Conservation (phyloP, 2,113 vertebrate genomes). For the Ariopsis seemanni region DNA sequence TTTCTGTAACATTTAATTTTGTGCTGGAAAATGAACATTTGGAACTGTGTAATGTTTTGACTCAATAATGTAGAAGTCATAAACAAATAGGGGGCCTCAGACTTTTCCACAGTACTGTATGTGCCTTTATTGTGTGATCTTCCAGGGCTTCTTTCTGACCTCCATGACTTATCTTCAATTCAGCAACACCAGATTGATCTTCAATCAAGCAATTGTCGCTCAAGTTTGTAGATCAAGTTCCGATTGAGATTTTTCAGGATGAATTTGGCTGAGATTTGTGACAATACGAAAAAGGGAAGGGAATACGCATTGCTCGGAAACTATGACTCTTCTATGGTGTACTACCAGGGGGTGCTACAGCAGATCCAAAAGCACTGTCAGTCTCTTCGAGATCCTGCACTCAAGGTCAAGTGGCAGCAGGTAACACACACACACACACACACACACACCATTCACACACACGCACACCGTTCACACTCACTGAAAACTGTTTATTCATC, state of each 20-base stretch:
- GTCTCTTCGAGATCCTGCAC: conserved; percentile 84
- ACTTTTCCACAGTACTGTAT: background rate
- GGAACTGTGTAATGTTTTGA: too few relatives aligned
- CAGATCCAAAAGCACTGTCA: conserved; percentile 93
- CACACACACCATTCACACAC: conserved; percentile 48
- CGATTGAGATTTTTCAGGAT: conserved; percentile 64
- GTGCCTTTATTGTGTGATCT: background rate
- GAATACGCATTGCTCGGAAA: conserved; percentile 96
- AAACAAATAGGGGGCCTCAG: too few relatives aligned
- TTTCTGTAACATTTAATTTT: too few relatives aligned
- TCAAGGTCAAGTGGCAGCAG: conserved; percentile 92
- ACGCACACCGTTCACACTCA: background rate
- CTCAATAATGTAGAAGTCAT: too few relatives aligned
- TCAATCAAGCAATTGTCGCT: background rate
- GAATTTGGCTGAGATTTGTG: conserved; percentile 93
- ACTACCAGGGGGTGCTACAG: conserved; percentile 96
- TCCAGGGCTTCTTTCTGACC: conserved; percentile 18
- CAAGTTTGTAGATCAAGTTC: background rate
- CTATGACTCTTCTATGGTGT: conserved; percentile 95
- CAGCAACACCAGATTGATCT: background rate
- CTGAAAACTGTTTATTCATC: too few relatives aligned
- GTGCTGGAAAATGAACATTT: too few relatives aligned
- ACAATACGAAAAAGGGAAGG: conserved; percentile 95
- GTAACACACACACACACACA: conserved; percentile 63
- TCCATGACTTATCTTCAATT: background rate